These are phyloP conservation scores for Tanytarsus gracilentus DNA, from an alignment of 2,888 invertebrate genomes.

Conservation along the genomic window DNA sequence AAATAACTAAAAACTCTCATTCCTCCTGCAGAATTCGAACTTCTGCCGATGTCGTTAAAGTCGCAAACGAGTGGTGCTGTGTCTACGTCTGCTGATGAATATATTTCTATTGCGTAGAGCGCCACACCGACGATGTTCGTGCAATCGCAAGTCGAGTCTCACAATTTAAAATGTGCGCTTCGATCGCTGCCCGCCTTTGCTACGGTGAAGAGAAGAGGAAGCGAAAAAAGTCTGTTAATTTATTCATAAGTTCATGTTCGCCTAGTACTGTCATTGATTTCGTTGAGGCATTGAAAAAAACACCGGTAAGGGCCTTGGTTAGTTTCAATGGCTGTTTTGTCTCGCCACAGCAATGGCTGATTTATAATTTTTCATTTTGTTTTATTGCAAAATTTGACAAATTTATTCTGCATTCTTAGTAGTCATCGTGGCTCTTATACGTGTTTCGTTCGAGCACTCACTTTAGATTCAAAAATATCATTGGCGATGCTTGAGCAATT, in stretches of 20 bases:
- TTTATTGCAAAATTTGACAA: slow-evolving; percentile 1
- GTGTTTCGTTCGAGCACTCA: background rate
- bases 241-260: slow-evolving; percentile 20
- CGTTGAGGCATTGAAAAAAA: slow-evolving; percentile 25
- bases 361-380: background rate
- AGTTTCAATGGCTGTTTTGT: too few species aligned
- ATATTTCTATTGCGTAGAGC: background rate
- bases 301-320: background rate
- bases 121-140: background rate
- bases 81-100: slow-evolving; percentile 6
- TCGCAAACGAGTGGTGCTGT: slow-evolving; percentile 4
- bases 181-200: background rate
- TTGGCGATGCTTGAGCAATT: too few species aligned
- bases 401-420: slow-evolving; percentile 2
- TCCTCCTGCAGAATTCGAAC: slow-evolving; percentile 26
- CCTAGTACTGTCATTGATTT: slow-evolving; percentile 23
- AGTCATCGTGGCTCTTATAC: slow-evolving; percentile 23
- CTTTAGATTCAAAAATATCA: too few species aligned
- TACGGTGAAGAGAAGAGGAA: background rate
- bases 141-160: background rate
- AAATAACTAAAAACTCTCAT: slow-evolving; percentile 29
- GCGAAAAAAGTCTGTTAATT: slow-evolving; percentile 15
- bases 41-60: slow-evolving; percentile 26
- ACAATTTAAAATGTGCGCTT: background rate
- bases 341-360: too few species aligned